These are phyloP conservation scores for Pteruthius melanotis DNA, from an alignment of 2,113 vertebrate species.

Conservation along the genomic window DNA sequence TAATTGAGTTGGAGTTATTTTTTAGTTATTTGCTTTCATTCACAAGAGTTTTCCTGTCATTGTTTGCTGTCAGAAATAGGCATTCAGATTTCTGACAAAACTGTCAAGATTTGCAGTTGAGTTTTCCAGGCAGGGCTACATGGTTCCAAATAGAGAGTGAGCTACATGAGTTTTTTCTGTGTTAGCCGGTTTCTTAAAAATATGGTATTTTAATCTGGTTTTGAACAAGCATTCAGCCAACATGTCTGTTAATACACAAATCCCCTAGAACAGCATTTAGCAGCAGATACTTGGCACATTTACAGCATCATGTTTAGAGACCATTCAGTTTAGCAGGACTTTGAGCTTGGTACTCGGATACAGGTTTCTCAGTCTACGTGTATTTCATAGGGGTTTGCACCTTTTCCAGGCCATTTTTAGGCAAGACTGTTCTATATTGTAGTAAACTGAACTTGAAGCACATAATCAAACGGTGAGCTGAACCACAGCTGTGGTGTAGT, in stretches of 20 bases:
- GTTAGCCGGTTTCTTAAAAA: background rate
- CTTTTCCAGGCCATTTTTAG: background rate
- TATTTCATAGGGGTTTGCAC: background rate
- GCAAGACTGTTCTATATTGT: background rate
- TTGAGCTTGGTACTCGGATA: background rate
- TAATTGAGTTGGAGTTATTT: background rate
- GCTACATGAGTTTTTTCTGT: background rate
- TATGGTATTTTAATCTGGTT: background rate
- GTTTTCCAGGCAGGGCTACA: conserved; percentile 29
- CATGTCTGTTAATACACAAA: background rate
- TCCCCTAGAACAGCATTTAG: background rate
- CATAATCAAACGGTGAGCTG: background rate
- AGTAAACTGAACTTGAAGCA: background rate
- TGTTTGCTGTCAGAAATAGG: background rate
- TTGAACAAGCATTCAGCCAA: background rate
- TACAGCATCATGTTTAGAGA: background rate
- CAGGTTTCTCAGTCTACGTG: background rate
- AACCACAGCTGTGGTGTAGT: background rate
- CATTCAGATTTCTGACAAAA: background rate
- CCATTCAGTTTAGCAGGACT: background rate
- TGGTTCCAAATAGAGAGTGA: conserved; percentile 27
- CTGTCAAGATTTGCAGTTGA: background rate
- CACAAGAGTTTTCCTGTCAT: background rate
- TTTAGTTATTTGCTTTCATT: background rate
- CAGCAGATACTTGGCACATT: background rate